phyloP scores from a whole-genome alignment of 2,797 vertebrate species.

The Hoplostethus atlanticus region DNA sequence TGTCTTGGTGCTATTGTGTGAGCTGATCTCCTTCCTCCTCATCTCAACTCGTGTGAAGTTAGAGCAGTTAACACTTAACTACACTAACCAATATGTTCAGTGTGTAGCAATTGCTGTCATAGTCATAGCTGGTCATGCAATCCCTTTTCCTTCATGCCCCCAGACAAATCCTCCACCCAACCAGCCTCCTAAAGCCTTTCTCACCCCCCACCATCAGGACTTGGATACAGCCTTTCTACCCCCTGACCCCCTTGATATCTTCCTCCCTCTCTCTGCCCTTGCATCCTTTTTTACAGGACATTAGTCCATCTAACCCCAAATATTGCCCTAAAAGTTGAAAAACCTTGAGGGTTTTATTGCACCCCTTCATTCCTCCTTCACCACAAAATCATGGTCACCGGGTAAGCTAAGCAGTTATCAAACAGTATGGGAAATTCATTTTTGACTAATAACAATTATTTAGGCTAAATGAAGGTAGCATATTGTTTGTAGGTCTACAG shows the following conservation, averaged over 20 bases:
- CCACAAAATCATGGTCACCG: neutral
- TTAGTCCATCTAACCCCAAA: neutral
- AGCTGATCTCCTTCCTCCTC: no score
- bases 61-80: neutral
- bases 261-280: constrained; percentile 4
- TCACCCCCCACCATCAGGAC: neutral
- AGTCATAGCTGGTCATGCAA: no score
- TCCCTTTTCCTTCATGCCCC: constrained; percentile 23
- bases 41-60: neutral
- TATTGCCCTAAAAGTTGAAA: neutral
- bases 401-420: no score
- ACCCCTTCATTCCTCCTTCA: neutral
- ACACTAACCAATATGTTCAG: neutral
- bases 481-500: neutral
- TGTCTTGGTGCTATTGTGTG: no score
- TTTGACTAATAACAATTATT: neutral
- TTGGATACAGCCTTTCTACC: constrained; percentile 22
- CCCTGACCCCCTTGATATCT: neutral
- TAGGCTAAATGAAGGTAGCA: neutral
- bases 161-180: constrained; percentile 31
- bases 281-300: constrained; percentile 3
- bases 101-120: neutral
- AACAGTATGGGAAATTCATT: no score
- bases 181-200: constrained; percentile 16
- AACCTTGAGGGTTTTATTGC: no score